Conservation (phyloP, 2,797 vertebrate species). For the Chelonia mydas region DNA sequence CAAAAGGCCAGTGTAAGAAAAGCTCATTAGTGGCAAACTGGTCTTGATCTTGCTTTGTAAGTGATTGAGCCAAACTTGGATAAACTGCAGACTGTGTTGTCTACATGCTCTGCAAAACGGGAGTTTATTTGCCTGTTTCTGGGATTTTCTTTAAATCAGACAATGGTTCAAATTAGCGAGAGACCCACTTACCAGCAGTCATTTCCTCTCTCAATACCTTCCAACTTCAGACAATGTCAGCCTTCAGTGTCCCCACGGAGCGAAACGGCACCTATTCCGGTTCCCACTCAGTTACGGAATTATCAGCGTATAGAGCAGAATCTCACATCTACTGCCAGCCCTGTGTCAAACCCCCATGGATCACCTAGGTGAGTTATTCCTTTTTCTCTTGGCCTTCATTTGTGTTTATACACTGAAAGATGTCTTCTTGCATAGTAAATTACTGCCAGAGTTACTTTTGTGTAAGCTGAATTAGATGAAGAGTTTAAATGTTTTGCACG, state of each 20-base stretch:
- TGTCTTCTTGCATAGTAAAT: not conserved
- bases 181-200: conserved; percentile 27
- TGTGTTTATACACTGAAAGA: not conserved
- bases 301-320: conserved; percentile 98
- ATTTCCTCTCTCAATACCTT: conserved; percentile 55
- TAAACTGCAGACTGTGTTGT: not conserved
- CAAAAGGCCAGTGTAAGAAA: not conserved
- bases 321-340: conserved; percentile 92
- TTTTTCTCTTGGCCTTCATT: not conserved
- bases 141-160: conserved; percentile 8
- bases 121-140: not conserved
- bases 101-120: not conserved
- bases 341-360: conserved; percentile 86
- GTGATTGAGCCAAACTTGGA: not conserved
- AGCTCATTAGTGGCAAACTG: not conserved
- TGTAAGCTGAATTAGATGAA: not conserved
- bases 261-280: conserved; percentile 94
- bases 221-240: conserved; percentile 78
- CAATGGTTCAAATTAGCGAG: conserved; percentile 42
- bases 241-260: conserved; percentile 89
- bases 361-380: conserved; percentile 89
- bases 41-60: not conserved
- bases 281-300: conserved; percentile 96
- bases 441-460: not conserved
- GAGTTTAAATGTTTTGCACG: not conserved